phyloP scores from a whole-genome alignment of 2,888 invertebrate species.

The Myopa tessellatipennis region DNA sequence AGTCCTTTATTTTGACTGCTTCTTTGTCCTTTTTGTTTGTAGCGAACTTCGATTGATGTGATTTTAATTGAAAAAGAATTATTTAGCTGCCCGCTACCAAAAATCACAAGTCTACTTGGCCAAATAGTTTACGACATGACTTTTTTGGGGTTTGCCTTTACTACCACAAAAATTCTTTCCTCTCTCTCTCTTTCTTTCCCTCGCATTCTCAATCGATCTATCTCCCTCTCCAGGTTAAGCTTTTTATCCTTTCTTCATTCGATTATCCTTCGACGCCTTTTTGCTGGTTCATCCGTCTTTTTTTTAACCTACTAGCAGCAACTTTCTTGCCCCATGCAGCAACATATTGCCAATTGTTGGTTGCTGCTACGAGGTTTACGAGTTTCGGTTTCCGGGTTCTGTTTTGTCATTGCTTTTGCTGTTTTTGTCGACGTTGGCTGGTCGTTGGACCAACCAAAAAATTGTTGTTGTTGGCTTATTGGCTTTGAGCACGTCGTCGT shows the following conservation, averaged over 20 bases:
- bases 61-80: slow-evolving; percentile 67
- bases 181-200: neutral
- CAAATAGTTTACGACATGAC: slow-evolving; percentile 26
- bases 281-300: neutral
- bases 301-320: neutral
- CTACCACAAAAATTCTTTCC: neutral
- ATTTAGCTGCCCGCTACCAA: slow-evolving; percentile 55
- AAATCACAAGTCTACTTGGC: slow-evolving; percentile 40
- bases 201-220: neutral
- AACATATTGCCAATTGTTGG: slow-evolving; percentile 46
- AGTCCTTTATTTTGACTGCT: neutral
- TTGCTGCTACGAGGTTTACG: slow-evolving; percentile 20
- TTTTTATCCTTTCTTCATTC: neutral
- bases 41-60: slow-evolving; percentile 56
- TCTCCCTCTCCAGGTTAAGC: neutral
- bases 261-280: neutral
- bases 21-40: neutral
- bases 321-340: slow-evolving; percentile 42
- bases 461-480: slow-evolving; percentile 49
- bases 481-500: slow-evolving; percentile 52
- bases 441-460: neutral
- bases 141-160: slow-evolving; percentile 6
- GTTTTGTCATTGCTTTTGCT: slow-evolving; percentile 23
- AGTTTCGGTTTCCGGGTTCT: slow-evolving; percentile 41
- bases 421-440: slow-evolving; percentile 30